These are phyloP conservation scores for Pseudopipra pipra DNA, from an alignment of 2,113 vertebrate genomes.

Conservation along the genomic window DNA sequence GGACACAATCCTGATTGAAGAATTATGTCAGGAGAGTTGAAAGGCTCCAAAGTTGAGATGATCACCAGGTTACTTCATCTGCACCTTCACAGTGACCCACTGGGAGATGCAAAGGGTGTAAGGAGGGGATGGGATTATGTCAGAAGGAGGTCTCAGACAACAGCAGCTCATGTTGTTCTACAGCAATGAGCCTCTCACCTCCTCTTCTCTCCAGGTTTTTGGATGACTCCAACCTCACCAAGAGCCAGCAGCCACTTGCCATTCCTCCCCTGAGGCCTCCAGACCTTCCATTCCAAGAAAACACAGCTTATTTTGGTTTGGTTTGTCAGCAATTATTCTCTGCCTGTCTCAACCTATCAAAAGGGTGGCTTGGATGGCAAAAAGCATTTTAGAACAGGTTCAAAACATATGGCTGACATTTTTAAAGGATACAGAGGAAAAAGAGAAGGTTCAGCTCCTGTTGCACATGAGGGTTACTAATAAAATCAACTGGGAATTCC, in stretches of 20 bases:
- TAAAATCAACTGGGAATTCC: neutral
- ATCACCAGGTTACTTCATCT: neutral
- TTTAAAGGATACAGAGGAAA: neutral
- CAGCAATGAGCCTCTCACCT: neutral
- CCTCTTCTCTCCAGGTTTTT: neutral
- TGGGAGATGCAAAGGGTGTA: neutral
- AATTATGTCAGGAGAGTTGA: rapidly evolving
- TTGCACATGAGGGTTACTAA: neutral
- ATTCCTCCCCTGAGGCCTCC: neutral
- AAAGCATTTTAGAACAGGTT: neutral
- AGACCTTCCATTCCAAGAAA: neutral
- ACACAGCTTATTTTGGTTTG: neutral
- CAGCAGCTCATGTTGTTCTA: rapidly evolving
- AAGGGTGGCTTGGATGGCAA: neutral
- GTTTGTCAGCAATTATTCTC: neutral
- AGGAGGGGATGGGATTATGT: neutral
- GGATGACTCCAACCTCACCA: neutral
- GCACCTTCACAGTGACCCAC: neutral
- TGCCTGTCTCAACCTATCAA: neutral
- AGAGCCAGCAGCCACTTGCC: neutral
- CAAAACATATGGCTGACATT: neutral
- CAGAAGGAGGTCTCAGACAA: neutral
- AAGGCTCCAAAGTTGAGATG: neutral
- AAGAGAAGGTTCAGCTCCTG: neutral
- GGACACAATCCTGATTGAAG: neutral